Evolutionary conservation across 2,888 invertebrate species (phyloP), one percentile per base, ranked within the genome.

Genomic region (Busseola fusca): DNA sequence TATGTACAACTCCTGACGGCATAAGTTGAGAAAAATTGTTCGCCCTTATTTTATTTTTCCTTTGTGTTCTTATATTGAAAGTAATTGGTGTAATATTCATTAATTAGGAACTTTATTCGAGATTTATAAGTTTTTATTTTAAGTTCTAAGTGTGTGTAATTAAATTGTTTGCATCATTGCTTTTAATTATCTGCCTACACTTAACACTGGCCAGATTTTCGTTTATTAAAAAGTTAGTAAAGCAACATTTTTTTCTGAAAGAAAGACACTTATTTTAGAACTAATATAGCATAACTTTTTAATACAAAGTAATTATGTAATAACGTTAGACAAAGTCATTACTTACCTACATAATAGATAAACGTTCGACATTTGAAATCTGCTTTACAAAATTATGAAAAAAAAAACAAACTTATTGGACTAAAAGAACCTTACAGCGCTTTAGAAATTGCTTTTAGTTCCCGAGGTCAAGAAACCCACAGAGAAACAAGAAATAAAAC

Each of bases 1-100:
- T 80, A 84, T 85, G 74, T 78, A 82, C 68, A 68, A n/a, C 63
- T 69, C 65, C 48, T 48, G 30, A 62, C 34, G 57, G 59, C 40
- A 67, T 56, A 77, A 79, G 69, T 78, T 73, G 57, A 68, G 77
- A 78, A 83, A 84, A 80, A 81, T 72, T 66, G 50, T 72, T 74
- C 57, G 25, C 42, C 63, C 60, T 64, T 69, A 52, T 68, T 72
- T 72, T 75, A 59, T 65, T 71, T 71, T 75, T 62, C 76, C 57
- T 76, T 74, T 79, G 69, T 59, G 54, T 12, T 66, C 25, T 68
- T 70, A 72, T 78, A 78, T 80, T 74, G 37, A 69, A 75, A 84
- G 73, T 82, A 76, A 72, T 72, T 64, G 59, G 42, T 62, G 48
- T 64, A 59, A 25, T 76, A 69, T 48, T 66, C 56, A 70, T 70